Evolutionary conservation across 53 echinoderm and acorn worm species (phyloP).

Genomic region (Patiria pectinifera): DNA sequence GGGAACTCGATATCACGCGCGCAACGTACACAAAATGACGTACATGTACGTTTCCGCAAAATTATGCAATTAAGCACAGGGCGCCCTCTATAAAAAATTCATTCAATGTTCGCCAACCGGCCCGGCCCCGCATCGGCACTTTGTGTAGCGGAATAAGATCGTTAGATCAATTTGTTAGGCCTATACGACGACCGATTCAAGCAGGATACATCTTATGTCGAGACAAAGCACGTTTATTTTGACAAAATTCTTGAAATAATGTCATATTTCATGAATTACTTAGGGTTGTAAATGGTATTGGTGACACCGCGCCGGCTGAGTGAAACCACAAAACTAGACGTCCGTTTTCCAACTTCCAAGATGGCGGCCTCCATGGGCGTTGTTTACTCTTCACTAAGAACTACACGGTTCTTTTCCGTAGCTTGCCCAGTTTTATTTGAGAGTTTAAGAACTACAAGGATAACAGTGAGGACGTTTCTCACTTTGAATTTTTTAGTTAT

Average conservation of each 20-base stretch:
- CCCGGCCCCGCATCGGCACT: too few relatives aligned
- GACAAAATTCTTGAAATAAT: background rate
- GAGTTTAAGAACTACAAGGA: constrained; percentile 31
- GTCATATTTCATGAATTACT: background rate
- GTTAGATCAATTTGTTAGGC: too few relatives aligned
- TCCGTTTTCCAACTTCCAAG: constrained; percentile 50
- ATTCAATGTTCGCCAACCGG: too few relatives aligned
- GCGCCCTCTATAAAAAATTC: too few relatives aligned
- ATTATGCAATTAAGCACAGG: too few relatives aligned
- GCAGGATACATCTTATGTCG: background rate
- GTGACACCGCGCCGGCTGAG: constrained; percentile 4
- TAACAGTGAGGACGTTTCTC: constrained; percentile 35
- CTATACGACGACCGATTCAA: background rate
- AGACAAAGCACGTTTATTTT: background rate
- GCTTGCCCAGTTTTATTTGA: background rate
- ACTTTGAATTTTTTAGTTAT: background rate
- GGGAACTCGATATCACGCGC: too few relatives aligned
- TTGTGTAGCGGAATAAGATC: too few relatives aligned
- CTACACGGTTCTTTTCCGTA: constrained; percentile 4
- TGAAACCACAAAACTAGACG: background rate
- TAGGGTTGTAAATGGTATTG: background rate
- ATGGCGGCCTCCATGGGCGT: constrained; percentile 62
- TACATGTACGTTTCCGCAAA: too few relatives aligned
- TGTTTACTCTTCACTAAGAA: constrained; percentile 26
- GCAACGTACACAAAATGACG: too few relatives aligned